phyloP scores from a whole-genome alignment of 1,140 invertebrate genomes.

The Caenorhabditis briggsae region DNA sequence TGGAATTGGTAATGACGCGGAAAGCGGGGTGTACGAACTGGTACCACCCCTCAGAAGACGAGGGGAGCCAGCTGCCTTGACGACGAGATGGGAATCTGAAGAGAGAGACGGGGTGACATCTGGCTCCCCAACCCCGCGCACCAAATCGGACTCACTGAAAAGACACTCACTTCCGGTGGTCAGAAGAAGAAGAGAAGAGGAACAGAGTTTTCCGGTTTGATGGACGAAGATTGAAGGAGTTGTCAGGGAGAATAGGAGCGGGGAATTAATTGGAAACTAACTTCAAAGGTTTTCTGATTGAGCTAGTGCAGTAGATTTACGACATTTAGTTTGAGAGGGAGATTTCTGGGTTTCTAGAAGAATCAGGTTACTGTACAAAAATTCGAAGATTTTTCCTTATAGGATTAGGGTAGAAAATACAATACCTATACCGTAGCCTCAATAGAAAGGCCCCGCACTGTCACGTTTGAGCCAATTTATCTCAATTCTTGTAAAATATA shows the following conservation, averaged over 20 bases:
- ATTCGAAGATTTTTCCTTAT: too few species aligned
- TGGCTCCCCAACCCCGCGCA: not conserved
- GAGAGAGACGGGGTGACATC: conserved; percentile 1
- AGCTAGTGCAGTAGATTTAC: not conserved
- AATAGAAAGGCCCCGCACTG: too few species aligned
- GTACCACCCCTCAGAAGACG: too few species aligned
- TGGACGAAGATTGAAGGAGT: not conserved
- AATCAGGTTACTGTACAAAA: too few species aligned
- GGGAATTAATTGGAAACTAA: conserved; percentile 5
- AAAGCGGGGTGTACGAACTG: not conserved
- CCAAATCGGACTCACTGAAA: conserved; percentile 19
- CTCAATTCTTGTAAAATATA: too few species aligned
- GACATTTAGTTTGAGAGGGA: not conserved
- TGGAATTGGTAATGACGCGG: conserved; percentile 51
- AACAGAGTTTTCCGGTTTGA: not conserved
- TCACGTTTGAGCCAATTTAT: too few species aligned
- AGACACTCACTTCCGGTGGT: conserved; percentile 35
- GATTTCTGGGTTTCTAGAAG: not conserved
- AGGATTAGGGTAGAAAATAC: too few species aligned
- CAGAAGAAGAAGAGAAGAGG: not conserved
- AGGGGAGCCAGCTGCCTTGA: conserved; percentile 31
- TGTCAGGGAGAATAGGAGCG: too few species aligned
- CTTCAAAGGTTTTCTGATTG: not conserved
- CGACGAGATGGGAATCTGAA: conserved; percentile 37
- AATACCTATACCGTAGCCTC: too few species aligned